Conservation (phyloP, 1,140 invertebrate genomes). For the Oncopeltus fasciatus region DNA sequence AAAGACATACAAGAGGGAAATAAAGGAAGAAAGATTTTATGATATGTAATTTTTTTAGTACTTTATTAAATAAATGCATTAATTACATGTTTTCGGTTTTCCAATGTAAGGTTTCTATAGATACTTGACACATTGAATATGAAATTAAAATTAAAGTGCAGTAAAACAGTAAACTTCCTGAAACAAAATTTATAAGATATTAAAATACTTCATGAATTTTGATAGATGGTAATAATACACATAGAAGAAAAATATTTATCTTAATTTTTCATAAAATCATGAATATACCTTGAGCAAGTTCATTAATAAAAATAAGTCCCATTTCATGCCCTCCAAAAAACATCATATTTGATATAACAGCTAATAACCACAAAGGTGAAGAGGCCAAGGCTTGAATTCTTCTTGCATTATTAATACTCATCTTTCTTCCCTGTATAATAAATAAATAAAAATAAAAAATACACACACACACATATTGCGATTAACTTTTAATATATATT, state of each 20-base stretch:
- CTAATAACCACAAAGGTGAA: conserved; percentile 56
- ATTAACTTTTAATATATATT: too few relatives aligned
- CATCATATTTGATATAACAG: conserved; percentile 70
- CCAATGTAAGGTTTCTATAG: conserved; percentile 30
- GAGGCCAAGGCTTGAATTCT: conserved; percentile 49
- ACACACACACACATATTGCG: not conserved
- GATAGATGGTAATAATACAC: too few relatives aligned
- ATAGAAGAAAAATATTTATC: too few relatives aligned
- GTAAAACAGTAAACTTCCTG: conserved; percentile 29
- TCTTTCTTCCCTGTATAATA: conserved; percentile 27
- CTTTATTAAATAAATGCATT: too few relatives aligned
- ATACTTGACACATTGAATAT: conserved; percentile 38
- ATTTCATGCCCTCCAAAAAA: conserved; percentile 62
- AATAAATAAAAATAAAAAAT: not conserved
- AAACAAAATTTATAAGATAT: too few relatives aligned
- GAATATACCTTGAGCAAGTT: conserved; percentile 33
- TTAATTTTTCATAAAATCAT: not conserved
- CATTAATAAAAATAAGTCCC: conserved; percentile 44
- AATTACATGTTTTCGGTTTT: too few relatives aligned
- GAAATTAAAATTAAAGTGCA: conserved; percentile 30
- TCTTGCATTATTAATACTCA: conserved; percentile 31
- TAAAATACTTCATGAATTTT: too few relatives aligned
- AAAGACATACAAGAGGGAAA: too few relatives aligned
- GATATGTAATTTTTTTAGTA: too few relatives aligned
- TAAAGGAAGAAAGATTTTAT: too few relatives aligned